These are phyloP conservation scores for Cryptomyrus ogoouensis DNA, from an alignment of 2,113 vertebrate species.

Conservation along the genomic window DNA sequence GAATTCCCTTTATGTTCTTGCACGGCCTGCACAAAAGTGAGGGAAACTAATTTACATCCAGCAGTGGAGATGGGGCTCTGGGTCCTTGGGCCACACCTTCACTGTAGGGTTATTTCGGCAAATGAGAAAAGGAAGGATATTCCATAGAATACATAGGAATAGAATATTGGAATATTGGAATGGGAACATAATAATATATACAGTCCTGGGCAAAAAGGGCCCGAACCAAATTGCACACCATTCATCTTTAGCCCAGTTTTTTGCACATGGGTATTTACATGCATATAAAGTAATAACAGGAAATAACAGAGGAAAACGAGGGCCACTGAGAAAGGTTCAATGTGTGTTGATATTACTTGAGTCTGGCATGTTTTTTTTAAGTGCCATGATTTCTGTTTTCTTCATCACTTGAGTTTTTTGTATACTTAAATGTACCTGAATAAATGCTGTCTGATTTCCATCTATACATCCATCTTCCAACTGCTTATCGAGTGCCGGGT, in stretches of 20 bases:
- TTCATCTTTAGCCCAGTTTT: background rate
- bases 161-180: background rate
- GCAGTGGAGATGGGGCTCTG: constrained; percentile 6
- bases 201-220: background rate
- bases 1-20: constrained; percentile 66
- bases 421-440: background rate
- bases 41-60: constrained; percentile 56
- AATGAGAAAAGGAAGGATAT: background rate
- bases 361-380: background rate
- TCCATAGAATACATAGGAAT: background rate
- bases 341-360: background rate
- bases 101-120: background rate
- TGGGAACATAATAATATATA: background rate
- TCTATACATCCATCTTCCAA: background rate
- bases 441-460: background rate
- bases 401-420: background rate
- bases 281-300: background rate
- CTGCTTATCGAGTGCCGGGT: background rate
- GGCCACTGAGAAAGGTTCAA: background rate
- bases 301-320: background rate
- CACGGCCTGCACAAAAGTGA: constrained; percentile 61
- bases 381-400: background rate
- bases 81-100: background rate
- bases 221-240: background rate
- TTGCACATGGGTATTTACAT: background rate